A percentile compares a stretch with the other conserved stretches of the same genome.
phyloP scores from a whole-genome alignment of 2,888 invertebrate species.

The Drosophila subquinaria region DNA sequence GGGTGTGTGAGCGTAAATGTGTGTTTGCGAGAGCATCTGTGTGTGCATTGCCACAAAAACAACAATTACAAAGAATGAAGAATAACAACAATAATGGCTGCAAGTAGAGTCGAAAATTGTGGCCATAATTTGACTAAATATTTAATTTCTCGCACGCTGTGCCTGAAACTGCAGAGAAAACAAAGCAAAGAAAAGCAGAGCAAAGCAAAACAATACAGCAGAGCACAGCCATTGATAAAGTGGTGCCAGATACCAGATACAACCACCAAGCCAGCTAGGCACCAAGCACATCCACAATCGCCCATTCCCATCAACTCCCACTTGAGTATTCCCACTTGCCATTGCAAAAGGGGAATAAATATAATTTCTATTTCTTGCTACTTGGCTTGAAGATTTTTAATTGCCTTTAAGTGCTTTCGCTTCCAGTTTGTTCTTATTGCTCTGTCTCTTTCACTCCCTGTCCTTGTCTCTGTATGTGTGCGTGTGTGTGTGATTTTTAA shows the following conservation, averaged over 20 bases:
- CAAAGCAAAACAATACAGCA: constrained; percentile 22
- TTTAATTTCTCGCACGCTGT: constrained; percentile 69
- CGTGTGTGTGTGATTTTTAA: constrained; percentile 48
- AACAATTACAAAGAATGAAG: constrained; percentile 57
- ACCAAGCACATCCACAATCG: not conserved
- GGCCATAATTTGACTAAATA: constrained; percentile 79
- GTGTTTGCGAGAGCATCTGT: constrained; percentile 2
- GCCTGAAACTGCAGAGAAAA: constrained; percentile 36
- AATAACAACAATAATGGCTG: constrained; percentile 30
- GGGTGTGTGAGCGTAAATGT: constrained; percentile 7
- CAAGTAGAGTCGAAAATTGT: constrained; percentile 65
- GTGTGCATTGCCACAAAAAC: constrained; percentile 33
- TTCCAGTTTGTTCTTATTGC: constrained; percentile 39
- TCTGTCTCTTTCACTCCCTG: constrained; percentile 1
- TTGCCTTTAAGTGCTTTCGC: constrained; percentile 75
- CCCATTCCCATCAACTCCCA: constrained; percentile 15
- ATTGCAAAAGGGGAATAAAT: constrained; percentile 67
- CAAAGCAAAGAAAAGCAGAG: constrained; percentile 19
- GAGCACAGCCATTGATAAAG: constrained; percentile 64
- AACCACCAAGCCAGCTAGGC: constrained; percentile 16
- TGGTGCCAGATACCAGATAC: constrained; percentile 51
- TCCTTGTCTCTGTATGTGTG: not conserved
- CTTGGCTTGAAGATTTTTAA: constrained; percentile 75
- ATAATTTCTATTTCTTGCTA: constrained; percentile 67
- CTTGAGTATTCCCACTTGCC: constrained; percentile 27